Conservation (phyloP, 1,140 invertebrate species). For the Platyscapa corneri region DNA sequence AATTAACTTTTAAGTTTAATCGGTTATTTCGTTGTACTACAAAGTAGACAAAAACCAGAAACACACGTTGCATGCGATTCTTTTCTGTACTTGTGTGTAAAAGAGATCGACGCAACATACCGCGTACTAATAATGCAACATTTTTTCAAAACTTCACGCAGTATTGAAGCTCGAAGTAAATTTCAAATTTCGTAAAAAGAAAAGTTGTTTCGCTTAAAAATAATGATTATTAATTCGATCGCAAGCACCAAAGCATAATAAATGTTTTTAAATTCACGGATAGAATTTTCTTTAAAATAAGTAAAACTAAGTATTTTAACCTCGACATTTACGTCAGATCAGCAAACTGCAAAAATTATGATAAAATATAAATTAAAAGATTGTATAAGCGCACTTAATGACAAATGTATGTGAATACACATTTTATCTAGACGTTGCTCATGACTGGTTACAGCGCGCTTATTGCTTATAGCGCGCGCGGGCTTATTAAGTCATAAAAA, state of each 20-base stretch:
- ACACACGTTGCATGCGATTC: too few relatives aligned
- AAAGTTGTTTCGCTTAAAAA: too few relatives aligned
- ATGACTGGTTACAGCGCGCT: slow-evolving; percentile 10
- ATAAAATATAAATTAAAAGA: slow-evolving; percentile 15
- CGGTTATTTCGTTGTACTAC: too few relatives aligned
- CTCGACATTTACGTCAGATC: background rate
- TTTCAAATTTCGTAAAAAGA: too few relatives aligned
- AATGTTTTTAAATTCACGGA: background rate
- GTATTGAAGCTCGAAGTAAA: too few relatives aligned
- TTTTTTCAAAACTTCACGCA: too few relatives aligned
- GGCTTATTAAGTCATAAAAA: slow-evolving; percentile 47
- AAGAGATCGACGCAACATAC: too few relatives aligned
- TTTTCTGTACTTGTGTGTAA: too few relatives aligned
- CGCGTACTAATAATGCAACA: too few relatives aligned
- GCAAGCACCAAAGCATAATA: background rate
- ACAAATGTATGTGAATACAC: slow-evolving; percentile 5
- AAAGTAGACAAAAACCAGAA: too few relatives aligned
- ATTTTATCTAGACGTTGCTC: slow-evolving; percentile 31
- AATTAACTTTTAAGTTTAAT: too few relatives aligned
- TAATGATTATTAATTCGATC: too few relatives aligned
- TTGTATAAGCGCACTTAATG: background rate
- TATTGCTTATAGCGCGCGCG: background rate
- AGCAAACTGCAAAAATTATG: background rate
- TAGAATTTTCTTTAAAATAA: background rate
- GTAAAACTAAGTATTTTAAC: background rate